These are phyloP conservation scores for Brachionus plicatilis DNA, from an alignment of 1,140 invertebrate genomes.

Conservation along the genomic window DNA sequence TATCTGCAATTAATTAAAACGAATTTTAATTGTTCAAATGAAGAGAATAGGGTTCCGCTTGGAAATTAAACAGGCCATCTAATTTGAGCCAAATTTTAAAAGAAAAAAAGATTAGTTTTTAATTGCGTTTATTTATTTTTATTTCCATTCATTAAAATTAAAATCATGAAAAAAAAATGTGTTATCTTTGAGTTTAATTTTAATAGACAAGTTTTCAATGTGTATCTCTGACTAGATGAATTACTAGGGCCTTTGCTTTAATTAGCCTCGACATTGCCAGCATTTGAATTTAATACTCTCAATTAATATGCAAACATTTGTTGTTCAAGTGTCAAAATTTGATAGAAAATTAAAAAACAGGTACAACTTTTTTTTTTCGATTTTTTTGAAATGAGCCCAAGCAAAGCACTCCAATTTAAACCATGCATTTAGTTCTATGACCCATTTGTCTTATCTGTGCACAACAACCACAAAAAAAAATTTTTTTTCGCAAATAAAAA, in stretches of 20 bases:
- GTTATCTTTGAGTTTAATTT: neutral
- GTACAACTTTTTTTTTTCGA: neutral
- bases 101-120: neutral
- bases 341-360: neutral
- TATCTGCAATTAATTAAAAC: neutral
- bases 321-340: slow-evolving; percentile 11
- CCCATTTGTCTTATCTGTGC: too few relatives aligned
- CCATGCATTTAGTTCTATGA: too few relatives aligned
- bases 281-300: neutral
- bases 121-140: neutral
- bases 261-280: neutral
- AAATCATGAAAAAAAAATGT: neutral
- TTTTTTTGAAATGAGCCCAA: neutral
- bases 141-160: neutral
- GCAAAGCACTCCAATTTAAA: too few relatives aligned
- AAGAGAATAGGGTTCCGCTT: neutral
- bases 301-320: slow-evolving; percentile 4
- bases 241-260: neutral
- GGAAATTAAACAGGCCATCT: neutral
- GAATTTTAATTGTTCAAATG: neutral
- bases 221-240: neutral
- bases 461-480: too few relatives aligned
- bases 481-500: too few relatives aligned
- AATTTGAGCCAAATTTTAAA: neutral
- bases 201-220: slow-evolving; percentile 12